These are phyloP conservation scores for Urocynchramus pylzowi DNA, from an alignment of 2,113 vertebrate genomes.

Conservation along the genomic window DNA sequence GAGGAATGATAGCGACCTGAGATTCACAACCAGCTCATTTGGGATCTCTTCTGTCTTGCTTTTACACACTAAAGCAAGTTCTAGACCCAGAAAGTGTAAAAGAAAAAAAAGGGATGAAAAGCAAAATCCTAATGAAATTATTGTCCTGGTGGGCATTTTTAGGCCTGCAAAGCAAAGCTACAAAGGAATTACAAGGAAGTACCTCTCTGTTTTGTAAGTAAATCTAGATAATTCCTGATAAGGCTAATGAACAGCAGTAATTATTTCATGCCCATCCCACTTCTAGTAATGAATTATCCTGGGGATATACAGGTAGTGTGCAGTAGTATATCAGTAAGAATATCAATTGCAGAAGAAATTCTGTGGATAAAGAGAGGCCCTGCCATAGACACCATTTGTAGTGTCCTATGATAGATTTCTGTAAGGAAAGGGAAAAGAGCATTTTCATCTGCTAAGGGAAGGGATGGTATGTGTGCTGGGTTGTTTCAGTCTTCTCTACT, in stretches of 20 bases:
- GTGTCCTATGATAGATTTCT: neutral
- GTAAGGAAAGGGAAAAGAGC: neutral
- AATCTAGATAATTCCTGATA: neutral
- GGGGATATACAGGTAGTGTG: neutral
- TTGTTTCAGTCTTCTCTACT: neutral
- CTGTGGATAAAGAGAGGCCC: neutral
- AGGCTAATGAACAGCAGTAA: neutral
- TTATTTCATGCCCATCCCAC: neutral
- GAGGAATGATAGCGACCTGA: accelerated
- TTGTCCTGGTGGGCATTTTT: neutral
- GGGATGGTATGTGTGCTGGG: neutral
- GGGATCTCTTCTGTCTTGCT: neutral
- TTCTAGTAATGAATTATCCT: neutral
- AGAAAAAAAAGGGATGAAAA: neutral
- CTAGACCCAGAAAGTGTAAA: neutral
- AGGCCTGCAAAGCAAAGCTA: neutral
- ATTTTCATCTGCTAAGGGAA: neutral
- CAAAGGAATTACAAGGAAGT: neutral
- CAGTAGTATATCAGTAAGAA: neutral
- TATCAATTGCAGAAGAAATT: neutral
- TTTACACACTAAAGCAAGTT: neutral
- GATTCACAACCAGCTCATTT: neutral
- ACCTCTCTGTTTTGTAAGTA: neutral
- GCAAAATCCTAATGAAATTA: neutral
- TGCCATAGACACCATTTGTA: neutral